Percentiles rank a stretch among this genome's conserved stretches.
phyloP scores from a whole-genome alignment of 2,113 vertebrate genomes.

The Nymphicus hollandicus region DNA sequence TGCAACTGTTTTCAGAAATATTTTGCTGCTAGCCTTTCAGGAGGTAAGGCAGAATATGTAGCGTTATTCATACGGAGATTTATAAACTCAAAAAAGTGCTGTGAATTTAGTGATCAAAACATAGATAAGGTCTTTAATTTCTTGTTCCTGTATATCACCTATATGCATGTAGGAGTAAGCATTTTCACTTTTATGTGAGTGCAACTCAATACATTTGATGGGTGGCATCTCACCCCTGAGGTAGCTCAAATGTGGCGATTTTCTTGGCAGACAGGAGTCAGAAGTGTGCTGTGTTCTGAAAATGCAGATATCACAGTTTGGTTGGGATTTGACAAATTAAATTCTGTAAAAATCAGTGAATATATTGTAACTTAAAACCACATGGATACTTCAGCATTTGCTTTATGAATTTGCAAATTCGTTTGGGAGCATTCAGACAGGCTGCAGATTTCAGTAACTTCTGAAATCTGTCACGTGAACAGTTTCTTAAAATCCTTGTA shows the following conservation, averaged over 20 bases:
- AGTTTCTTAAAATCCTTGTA: neutral
- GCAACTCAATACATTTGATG: neutral
- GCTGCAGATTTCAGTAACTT: neutral
- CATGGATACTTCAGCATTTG: neutral
- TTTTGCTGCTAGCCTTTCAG: neutral
- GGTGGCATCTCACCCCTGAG: neutral
- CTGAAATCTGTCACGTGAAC: neutral
- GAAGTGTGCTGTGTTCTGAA: neutral
- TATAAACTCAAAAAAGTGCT: neutral
- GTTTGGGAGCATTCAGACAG: neutral
- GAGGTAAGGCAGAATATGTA: neutral
- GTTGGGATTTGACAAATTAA: neutral
- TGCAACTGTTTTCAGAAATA: neutral
- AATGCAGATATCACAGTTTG: neutral
- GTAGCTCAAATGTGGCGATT: accelerated
- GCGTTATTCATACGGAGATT: neutral
- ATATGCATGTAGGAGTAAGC: neutral
- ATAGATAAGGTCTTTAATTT: neutral
- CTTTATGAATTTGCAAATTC: neutral
- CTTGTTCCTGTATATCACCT: neutral
- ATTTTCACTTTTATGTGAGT: neutral
- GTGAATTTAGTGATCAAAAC: neutral
- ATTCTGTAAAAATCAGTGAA: neutral
- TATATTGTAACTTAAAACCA: neutral
- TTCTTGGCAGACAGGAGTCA: neutral